Conservation (phyloP, 2,797 vertebrate species). For the Remorina albescens region DNA sequence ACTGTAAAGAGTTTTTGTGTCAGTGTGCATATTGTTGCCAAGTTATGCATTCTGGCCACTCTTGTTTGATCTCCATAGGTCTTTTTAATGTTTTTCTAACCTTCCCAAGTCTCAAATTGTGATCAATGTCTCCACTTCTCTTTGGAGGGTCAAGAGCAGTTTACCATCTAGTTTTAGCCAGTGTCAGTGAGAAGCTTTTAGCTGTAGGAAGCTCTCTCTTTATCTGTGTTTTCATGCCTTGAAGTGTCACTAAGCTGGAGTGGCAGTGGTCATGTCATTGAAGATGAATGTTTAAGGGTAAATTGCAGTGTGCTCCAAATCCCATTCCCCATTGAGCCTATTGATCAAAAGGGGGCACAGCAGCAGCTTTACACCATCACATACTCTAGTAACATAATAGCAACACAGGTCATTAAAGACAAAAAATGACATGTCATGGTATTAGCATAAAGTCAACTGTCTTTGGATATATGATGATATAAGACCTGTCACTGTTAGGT, state of each 20-base stretch:
- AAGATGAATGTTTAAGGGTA: conserved; percentile 72
- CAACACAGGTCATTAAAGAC: conserved; percentile 59
- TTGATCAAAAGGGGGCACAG: conserved; percentile 71
- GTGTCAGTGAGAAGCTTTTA: conserved; percentile 4
- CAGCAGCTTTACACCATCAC: conserved; percentile 52
- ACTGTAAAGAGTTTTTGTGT: background rate
- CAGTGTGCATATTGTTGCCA: background rate
- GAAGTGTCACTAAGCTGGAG: conserved; percentile 56
- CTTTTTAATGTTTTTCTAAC: background rate
- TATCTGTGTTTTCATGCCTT: conserved; percentile 33
- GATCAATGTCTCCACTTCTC: conserved; percentile 26
- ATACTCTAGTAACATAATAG: conserved; percentile 48
- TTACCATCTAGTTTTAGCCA: background rate
- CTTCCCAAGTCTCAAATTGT: conserved; percentile 7
- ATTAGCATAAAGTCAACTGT: conserved; percentile 39
- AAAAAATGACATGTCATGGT: conserved; percentile 44
- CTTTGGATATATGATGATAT: conserved; percentile 39
- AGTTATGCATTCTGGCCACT: background rate
- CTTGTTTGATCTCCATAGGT: background rate
- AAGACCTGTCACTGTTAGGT: conserved; percentile 27
- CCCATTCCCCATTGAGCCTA: conserved; percentile 58
- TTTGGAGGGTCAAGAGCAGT: conserved; percentile 13
- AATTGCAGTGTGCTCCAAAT: conserved; percentile 74
- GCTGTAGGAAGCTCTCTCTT: conserved; percentile 8
- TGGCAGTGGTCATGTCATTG: conserved; percentile 70